Percentiles rank a stretch among this genome's conserved stretches.
Conservation (phyloP, 1,140 invertebrate species). For the Pinna nobilis region DNA sequence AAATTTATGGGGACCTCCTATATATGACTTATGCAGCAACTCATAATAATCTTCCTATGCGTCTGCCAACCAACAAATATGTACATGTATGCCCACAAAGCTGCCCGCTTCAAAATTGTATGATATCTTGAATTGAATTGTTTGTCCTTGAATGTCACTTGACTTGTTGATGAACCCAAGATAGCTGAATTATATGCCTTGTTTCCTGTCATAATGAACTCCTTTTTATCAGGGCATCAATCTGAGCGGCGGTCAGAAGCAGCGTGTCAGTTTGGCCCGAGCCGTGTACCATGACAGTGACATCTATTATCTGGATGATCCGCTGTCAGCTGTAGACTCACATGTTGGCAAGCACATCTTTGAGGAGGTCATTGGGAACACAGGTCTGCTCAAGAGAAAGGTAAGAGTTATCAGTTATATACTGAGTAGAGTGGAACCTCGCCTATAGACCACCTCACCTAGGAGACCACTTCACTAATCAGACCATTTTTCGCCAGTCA, state of each 20-base stretch:
- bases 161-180: background rate
- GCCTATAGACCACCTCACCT: no score
- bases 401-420: conserved; percentile 12
- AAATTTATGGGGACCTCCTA: background rate
- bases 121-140: background rate
- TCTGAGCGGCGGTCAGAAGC: conserved; percentile 77
- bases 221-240: conserved; percentile 63
- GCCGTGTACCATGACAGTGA: conserved; percentile 77
- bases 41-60: no score
- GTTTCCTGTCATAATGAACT: background rate
- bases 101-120: no score
- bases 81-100: no score
- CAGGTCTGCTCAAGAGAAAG: conserved; percentile 77
- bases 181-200: background rate
- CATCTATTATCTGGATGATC: conserved; percentile 83
- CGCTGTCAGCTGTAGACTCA: conserved; percentile 75
- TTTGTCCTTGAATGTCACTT: background rate
- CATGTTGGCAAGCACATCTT: conserved; percentile 73
- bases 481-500: no score
- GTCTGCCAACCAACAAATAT: no score
- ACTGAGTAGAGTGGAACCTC: background rate
- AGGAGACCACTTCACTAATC: no score
- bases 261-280: conserved; percentile 74
- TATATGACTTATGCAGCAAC: no score
- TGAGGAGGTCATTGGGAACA: conserved; percentile 71